Base-by-base conservation (phyloP, 2,113 vertebrate species). In the Nesospiza acunhae region DNA sequence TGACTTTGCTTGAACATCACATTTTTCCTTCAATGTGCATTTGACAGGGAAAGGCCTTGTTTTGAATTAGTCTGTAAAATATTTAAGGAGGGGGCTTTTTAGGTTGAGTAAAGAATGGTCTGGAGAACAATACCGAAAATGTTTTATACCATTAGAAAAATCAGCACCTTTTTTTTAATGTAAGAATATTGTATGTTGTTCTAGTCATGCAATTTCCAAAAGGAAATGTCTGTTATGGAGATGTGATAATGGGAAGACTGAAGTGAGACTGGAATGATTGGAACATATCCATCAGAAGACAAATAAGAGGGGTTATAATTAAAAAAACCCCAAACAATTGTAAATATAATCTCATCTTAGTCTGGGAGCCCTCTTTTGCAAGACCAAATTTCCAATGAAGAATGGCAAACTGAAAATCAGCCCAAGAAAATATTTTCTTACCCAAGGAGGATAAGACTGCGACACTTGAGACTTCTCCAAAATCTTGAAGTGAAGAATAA, bases 1-100 rank as follows among this genome's bases (percentile, higher is more conserved):
- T 93, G 86, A 89, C 80, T 93, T 93, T 62, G 20, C 90, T 87
- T 84, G 93, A 93, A 67, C 90, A 94, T 94, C 89, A 23, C 69
- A 82, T 93, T 95, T 96, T 96, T 93, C 56, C 86, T 94, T 92
- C 70, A 69, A 66, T 80, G 56, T 63, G 55, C 47, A 8, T 64
- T 90, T 94, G 76, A 86, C 55, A 80, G 46, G 63, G 46, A 83
- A 83, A 90, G 30, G 24, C 50, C 56, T 95, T 88, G 76, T 67
- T 93, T 84, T 84, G 83, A 94, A 86, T 92, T 87, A 93, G 52
- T 50, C 28, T 86, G 76, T 63, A 76, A 89, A 64, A 18, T 86
- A 41, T 77, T 93, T 30, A 81, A n/a, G 47, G 49, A 41, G 22
- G 13, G 12, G n/a, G 7, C 33, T 70, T 73, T 70, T 72, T 70